phyloP scores from a whole-genome alignment of 92 coral and sea anemone species.

The Umimayanthus chanpuru region DNA sequence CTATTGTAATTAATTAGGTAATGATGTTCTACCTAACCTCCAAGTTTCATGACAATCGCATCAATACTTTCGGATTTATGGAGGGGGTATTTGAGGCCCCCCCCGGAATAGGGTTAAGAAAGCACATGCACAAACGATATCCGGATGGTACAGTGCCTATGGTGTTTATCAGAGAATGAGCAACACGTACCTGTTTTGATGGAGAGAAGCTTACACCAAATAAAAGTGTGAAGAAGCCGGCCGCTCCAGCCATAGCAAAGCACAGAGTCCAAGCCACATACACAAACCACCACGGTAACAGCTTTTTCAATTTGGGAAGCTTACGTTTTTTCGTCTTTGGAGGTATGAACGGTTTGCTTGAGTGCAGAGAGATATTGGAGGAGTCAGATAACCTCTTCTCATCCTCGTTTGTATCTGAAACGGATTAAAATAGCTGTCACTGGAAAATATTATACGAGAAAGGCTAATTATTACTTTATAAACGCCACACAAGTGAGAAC shows the following conservation, averaged over 20 bases:
- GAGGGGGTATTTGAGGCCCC: too few relatives aligned
- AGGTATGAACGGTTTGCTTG: slow-evolving; percentile 13
- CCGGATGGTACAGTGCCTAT: neutral
- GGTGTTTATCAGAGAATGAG: too few relatives aligned
- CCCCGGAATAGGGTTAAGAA: too few relatives aligned
- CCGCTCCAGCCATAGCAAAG: slow-evolving; percentile 56
- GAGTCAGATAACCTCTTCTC: neutral
- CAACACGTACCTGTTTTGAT: slow-evolving; percentile 55
- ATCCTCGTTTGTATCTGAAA: slow-evolving; percentile 8
- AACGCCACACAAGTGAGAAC: too few relatives aligned
- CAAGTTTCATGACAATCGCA: too few relatives aligned
- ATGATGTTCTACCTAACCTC: too few relatives aligned
- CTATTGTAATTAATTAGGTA: too few relatives aligned
- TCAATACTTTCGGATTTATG: too few relatives aligned
- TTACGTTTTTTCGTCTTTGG: slow-evolving; percentile 40
- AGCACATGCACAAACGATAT: neutral
- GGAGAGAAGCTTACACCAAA: slow-evolving; percentile 70
- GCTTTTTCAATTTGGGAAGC: slow-evolving; percentile 44
- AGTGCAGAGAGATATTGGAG: slow-evolving; percentile 3
- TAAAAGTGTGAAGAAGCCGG: slow-evolving; percentile 81
- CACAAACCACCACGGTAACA: slow-evolving; percentile 98
- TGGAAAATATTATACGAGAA: neutral
- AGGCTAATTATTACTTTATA: neutral
- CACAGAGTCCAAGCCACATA: slow-evolving; percentile 84
- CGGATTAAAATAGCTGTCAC: neutral